A percentile compares a stretch with the other conserved stretches of the same genome.
These are phyloP conservation scores for Siphlonurus alternatus DNA, from an alignment of 2,888 invertebrate species.

Conservation along the genomic window DNA sequence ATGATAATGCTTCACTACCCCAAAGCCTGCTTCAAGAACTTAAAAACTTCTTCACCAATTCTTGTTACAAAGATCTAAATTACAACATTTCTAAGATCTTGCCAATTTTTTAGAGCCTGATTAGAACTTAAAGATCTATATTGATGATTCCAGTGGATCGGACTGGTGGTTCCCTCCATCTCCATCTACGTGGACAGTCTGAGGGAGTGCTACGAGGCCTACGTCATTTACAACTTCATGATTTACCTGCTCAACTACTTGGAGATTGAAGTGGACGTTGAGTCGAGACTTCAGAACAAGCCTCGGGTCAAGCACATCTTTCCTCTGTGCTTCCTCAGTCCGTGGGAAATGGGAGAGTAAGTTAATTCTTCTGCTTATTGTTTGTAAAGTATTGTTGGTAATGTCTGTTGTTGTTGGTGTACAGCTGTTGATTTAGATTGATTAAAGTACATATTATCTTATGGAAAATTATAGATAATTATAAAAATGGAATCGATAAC, in stretches of 20 bases:
- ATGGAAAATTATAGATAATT: too few relatives aligned
- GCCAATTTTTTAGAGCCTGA: too few relatives aligned
- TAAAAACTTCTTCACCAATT: too few relatives aligned
- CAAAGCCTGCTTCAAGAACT: too few relatives aligned
- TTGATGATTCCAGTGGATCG: conserved; percentile 86
- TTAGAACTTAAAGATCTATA: too few relatives aligned
- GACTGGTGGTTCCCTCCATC: conserved; percentile 67
- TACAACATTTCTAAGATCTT: too few relatives aligned
- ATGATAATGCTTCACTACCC: too few relatives aligned
- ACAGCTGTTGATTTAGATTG: too few relatives aligned
- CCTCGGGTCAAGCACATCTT: conserved; percentile 79
- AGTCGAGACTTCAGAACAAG: conserved; percentile 46
- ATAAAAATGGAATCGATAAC: too few relatives aligned
- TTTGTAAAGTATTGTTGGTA: neutral
- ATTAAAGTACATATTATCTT: too few relatives aligned
- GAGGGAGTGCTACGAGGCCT: conserved; percentile 93
- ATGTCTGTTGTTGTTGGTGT: conserved; percentile 4
- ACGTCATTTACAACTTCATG: conserved; percentile 97
- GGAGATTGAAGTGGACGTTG: conserved; percentile 61
- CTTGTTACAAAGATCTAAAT: too few relatives aligned
- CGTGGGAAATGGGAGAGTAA: conserved; percentile 84
- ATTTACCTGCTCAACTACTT: conserved; percentile 82
- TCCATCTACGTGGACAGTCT: conserved; percentile 87
- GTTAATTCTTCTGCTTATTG: conserved; percentile 8
- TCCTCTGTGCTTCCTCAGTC: conserved; percentile 78